Evolutionary conservation across 2,797 vertebrate genomes (phyloP), one percentile per base, ranked within the genome.

Genomic region (Macropus fuliginosus): DNA sequence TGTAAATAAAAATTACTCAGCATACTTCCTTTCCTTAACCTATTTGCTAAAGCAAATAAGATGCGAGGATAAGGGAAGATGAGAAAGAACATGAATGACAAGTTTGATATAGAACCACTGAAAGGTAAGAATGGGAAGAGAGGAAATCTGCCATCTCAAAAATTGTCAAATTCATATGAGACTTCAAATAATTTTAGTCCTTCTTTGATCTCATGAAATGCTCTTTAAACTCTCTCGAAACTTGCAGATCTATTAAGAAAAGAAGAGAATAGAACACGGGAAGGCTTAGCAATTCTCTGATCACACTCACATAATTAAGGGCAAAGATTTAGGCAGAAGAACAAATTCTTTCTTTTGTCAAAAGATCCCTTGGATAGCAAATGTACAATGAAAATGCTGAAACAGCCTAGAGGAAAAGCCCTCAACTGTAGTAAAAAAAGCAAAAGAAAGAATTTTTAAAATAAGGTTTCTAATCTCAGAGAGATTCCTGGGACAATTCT

Each of bases 131-230:
- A 95, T 95, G 5, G 56, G 56, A 91, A 94, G 4, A 56, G 66
- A 57, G 91, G 56, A 96, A 97, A 97, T 92, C 14, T 21, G 34
- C 93, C 90, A 91, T 98, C 97, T 96, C 50, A 94, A 90, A 18
- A 94, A 52, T 59, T 93, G 46, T 95, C 90, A 95, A 98, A 94
- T 95, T 95, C 91, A 91, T 11, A 59, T 46, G 90, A 50, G 55
- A 54, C 97, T 97, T 98, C 96, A 98, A 97, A 95, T 81, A 57
- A 13, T 91, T 55, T 97, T 94, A 95, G 96, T 96, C 96, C 91
- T 96, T 97, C 92, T 97, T 98, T 98, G 95, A 91, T 97, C 93
- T 97, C 74, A 62, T 95, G 93, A 97, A 95, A 94, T 95, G 57
- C 46, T 91, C 97, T 90, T 97, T 98, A 93, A 94, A 95, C 95